A percentile compares a stretch with the other conserved stretches of the same genome.
Conservation (phyloP, 2,888 invertebrate species). For the Apamea anceps region DNA sequence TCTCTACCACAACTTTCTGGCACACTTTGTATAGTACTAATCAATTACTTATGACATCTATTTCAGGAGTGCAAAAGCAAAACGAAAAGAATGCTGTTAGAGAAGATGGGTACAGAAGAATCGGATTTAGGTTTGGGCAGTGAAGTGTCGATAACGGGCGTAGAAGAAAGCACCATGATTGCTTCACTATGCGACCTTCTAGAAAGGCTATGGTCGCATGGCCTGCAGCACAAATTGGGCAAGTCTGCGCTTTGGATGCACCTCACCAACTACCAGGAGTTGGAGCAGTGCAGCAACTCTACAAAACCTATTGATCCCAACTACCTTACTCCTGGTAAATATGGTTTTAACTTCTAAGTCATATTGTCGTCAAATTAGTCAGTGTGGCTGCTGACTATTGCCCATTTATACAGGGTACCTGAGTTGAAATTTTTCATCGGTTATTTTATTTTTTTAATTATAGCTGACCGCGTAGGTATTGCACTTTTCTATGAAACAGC, state of each 20-base stretch:
- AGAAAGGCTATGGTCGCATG: conserved; percentile 99
- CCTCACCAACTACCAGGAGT: conserved; percentile 96
- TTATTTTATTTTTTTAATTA: not conserved
- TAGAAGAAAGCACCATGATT: conserved; percentile 99
- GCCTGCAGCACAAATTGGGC: conserved; percentile 98
- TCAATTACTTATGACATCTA: conserved; percentile 1
- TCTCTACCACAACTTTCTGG: not conserved
- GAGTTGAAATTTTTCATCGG: not conserved
- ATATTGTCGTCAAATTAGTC: not conserved
- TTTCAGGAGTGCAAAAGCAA: conserved; percentile 96
- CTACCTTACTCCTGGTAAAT: conserved; percentile 89
- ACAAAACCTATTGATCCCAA: conserved; percentile 89
- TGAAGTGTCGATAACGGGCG: conserved; percentile 92
- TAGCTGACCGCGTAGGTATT: not conserved
- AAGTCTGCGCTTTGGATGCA: conserved; percentile 99
- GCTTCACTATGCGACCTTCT: conserved; percentile 99
- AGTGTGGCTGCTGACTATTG: not conserved
- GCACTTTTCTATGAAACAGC: not conserved
- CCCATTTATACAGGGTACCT: not conserved
- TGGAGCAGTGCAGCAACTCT: conserved; percentile 92
- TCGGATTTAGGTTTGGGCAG: conserved; percentile 97
- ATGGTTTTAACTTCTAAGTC: conserved; percentile 15
- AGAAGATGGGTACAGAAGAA: conserved; percentile 99
- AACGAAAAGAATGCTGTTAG: conserved; percentile 99
- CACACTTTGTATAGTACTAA: not conserved